These are phyloP conservation scores for Drosophila subobscura DNA, from an alignment of 1,140 invertebrate species.

Conservation along the genomic window DNA sequence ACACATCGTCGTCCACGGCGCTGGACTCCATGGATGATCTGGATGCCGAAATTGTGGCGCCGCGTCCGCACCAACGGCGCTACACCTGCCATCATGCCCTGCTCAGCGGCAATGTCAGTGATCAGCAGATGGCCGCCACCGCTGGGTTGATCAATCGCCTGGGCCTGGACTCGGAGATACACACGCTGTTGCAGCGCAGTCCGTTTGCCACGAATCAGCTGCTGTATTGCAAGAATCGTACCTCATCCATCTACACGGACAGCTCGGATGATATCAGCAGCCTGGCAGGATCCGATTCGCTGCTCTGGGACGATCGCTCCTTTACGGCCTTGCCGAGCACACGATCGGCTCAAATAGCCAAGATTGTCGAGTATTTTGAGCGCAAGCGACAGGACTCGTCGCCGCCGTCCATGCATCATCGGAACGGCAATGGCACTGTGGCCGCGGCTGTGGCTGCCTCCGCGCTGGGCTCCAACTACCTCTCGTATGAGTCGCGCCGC, in stretches of 20 bases:
- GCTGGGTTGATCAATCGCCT: slow-evolving; percentile 83
- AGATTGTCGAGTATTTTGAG: slow-evolving; percentile 95
- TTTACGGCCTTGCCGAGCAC: slow-evolving; percentile 84
- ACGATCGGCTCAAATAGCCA: slow-evolving; percentile 89
- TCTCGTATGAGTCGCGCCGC: slow-evolving; percentile 70
- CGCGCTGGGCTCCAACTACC: slow-evolving; percentile 65
- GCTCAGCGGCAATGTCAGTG: slow-evolving; percentile 55
- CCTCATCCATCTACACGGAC: slow-evolving; percentile 93
- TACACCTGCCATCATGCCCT: slow-evolving; percentile 74
- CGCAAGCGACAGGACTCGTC: slow-evolving; percentile 86
- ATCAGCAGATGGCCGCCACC: slow-evolving; percentile 71
- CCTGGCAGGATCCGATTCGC: slow-evolving; percentile 89
- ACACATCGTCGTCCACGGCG: slow-evolving; percentile 82
- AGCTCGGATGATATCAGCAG: slow-evolving; percentile 93
- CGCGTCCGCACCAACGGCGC: slow-evolving; percentile 63
- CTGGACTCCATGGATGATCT: slow-evolving; percentile 86
- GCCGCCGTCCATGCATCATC: slow-evolving; percentile 69
- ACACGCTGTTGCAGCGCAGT: slow-evolving; percentile 79
- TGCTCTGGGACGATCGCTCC: slow-evolving; percentile 88
- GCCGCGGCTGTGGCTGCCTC: slow-evolving; percentile 74
- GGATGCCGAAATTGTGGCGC: slow-evolving; percentile 79
- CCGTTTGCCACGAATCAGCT: slow-evolving; percentile 83
- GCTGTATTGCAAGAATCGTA: slow-evolving; percentile 88
- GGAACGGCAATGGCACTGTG: slow-evolving; percentile 64
- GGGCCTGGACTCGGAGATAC: slow-evolving; percentile 83